phyloP scores from a whole-genome alignment of 2,888 invertebrate genomes.

The Spilosoma lubricipeda region DNA sequence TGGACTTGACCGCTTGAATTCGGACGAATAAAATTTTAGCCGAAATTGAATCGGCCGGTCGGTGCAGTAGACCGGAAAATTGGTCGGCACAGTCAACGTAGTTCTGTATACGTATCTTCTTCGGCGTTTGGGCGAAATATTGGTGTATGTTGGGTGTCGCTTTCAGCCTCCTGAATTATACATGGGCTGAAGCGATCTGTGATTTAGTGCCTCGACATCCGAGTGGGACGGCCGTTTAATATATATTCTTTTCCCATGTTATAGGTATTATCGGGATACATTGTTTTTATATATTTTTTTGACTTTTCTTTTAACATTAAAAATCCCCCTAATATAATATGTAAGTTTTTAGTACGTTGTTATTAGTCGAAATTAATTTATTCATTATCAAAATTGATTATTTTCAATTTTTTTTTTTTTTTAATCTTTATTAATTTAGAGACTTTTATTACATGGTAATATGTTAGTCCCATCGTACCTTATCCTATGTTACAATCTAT shows the following conservation, averaged over 20 bases:
- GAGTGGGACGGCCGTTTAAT: conserved; percentile 68
- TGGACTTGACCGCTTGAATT: conserved; percentile 77
- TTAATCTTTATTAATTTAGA: no score
- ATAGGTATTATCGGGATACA: conserved; percentile 63
- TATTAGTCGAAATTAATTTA: background rate
- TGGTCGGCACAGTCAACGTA: conserved; percentile 76
- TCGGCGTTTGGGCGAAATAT: conserved; percentile 73
- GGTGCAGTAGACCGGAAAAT: conserved; percentile 82
- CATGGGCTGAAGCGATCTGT: conserved; percentile 76
- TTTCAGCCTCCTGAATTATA: conserved; percentile 80
- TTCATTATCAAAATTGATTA: no score
- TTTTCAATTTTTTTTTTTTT: no score
- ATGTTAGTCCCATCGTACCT: no score
- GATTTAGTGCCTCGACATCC: conserved; percentile 77
- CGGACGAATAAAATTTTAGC: conserved; percentile 82
- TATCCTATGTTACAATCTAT: no score
- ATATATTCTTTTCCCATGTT: conserved; percentile 64
- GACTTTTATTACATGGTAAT: no score
- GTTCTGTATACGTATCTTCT: conserved; percentile 70
- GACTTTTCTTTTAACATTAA: conserved; percentile 15
- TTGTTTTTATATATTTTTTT: conserved; percentile 37
- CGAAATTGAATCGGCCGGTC: conserved; percentile 83
- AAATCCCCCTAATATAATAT: no score
- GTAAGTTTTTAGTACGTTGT: no score
- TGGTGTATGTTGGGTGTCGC: conserved; percentile 72